Evolutionary conservation across 2,113 vertebrate species (phyloP), one percentile per base, ranked within the genome.

Genomic region (Nanorana parkeri): DNA sequence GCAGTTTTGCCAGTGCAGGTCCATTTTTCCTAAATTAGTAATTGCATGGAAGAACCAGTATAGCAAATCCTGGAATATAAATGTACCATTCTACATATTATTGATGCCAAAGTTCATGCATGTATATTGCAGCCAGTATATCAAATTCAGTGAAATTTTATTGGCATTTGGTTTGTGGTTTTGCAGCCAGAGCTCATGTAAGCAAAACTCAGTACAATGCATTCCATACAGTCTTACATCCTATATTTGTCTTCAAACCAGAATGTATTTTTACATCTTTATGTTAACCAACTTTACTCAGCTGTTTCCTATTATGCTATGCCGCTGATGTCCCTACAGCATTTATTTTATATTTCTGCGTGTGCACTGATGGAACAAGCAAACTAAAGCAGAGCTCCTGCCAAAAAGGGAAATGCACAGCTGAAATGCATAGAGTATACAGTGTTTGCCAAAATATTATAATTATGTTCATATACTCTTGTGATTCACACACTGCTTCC

Each of bases 191-290:
- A 23, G 20, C 32, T 79, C 54, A 41, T 32, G 54, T 21, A 68
- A 69, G 67, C 52, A 23, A 79, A 67, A 60, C 51, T 21, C 19
- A 41, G 28, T 58, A 68, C 29, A 24, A 10, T 23, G 5, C 66
- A 79, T 79, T 79, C 54, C 28, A 61, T 79, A 58, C 52, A 60
- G 52, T 79, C 77, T 69, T 23, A 68, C 52, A 79, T 60, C n/a
- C 66, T 69, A 69, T 68, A 79, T 58, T 79, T 51, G 65, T 68
- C 65, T 68, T 64, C 20, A 56, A 56, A 28, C 52, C 52, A 79
- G 29, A 58, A 47, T 47, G 24, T 47, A 36, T 60, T 79, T 69
- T 69, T 69, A 55, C 54, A 41, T 79, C 54, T 69, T 24, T 41
- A 79, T 60, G 28, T 66, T 69, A 58, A 58, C 24, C 55, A 58